phyloP scores from a whole-genome alignment of 2,113 vertebrate genomes.

The Toxostoma redivivum region DNA sequence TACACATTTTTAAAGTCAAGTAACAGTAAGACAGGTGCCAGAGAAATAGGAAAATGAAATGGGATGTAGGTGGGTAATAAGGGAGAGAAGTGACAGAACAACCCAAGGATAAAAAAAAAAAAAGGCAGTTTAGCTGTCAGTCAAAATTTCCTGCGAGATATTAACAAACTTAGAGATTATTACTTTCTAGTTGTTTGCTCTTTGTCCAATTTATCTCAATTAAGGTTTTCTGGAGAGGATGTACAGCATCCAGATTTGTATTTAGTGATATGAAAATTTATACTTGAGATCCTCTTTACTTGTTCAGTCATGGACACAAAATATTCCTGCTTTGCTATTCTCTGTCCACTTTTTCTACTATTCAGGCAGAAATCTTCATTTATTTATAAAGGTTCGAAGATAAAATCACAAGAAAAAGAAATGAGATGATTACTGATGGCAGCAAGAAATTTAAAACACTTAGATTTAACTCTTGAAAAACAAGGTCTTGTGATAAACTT shows the following conservation, averaged over 20 bases:
- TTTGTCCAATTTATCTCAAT: background rate
- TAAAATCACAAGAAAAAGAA: background rate
- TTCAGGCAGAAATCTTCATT: background rate
- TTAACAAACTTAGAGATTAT: background rate
- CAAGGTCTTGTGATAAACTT: background rate
- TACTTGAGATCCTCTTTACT: background rate
- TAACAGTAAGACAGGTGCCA: constrained; percentile 46
- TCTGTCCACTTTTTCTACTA: background rate
- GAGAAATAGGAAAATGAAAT: constrained; percentile 29
- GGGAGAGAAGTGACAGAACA: constrained; percentile 40
- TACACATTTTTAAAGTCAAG: constrained; percentile 19
- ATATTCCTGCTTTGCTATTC: background rate
- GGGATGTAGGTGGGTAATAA: constrained; percentile 29
- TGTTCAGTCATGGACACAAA: background rate
- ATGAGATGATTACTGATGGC: background rate
- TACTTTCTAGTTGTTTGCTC: background rate
- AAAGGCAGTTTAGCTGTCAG: background rate
- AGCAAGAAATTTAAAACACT: background rate
- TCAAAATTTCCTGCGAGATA: constrained; percentile 14
- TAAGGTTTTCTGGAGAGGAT: background rate
- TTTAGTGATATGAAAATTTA: background rate
- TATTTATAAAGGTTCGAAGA: background rate
- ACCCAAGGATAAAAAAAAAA: background rate
- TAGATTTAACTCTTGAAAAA: background rate
- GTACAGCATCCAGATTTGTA: background rate